These are phyloP conservation scores for Bergia puertoricense DNA, from an alignment of 92 coral and sea anemone genomes.

Conservation along the genomic window DNA sequence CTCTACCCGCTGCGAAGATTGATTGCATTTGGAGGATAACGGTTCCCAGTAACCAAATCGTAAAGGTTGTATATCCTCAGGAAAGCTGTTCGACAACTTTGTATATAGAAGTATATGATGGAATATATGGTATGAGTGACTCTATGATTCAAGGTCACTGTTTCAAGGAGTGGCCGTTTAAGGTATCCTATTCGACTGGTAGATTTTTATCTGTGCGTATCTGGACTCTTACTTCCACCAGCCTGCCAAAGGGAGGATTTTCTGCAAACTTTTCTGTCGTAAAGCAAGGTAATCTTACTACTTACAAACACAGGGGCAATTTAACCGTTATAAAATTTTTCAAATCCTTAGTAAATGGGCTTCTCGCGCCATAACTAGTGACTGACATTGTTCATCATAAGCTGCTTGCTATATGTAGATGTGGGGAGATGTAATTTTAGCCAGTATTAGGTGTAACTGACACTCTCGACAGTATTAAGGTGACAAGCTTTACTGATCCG, in stretches of 20 bases:
- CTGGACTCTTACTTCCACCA: not conserved
- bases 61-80: constrained; percentile 9
- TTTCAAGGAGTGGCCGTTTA: not conserved
- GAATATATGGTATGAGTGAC: constrained; percentile 23
- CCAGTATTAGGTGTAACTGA: no score
- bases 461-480: no score
- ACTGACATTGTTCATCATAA: no score
- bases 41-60: constrained; percentile 25
- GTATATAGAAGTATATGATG: not conserved
- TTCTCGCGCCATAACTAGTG: no score
- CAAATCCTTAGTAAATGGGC: no score
- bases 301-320: no score
- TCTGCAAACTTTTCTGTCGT: not conserved
- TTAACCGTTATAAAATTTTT: no score
- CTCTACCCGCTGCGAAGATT: not conserved
- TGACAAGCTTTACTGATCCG: no score
- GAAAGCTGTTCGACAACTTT: not conserved
- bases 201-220: constrained; percentile 15
- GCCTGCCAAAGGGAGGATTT: not conserved
- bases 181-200: constrained; percentile 16
- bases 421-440: no score
- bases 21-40: constrained; percentile 36
- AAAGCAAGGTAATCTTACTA: not conserved
- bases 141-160: not conserved
- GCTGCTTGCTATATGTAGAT: no score